A percentile compares a stretch with the other conserved stretches of the same genome.
These are phyloP conservation scores for Larimichthys polyactis DNA, from an alignment of 2,113 vertebrate genomes.

Conservation along the genomic window DNA sequence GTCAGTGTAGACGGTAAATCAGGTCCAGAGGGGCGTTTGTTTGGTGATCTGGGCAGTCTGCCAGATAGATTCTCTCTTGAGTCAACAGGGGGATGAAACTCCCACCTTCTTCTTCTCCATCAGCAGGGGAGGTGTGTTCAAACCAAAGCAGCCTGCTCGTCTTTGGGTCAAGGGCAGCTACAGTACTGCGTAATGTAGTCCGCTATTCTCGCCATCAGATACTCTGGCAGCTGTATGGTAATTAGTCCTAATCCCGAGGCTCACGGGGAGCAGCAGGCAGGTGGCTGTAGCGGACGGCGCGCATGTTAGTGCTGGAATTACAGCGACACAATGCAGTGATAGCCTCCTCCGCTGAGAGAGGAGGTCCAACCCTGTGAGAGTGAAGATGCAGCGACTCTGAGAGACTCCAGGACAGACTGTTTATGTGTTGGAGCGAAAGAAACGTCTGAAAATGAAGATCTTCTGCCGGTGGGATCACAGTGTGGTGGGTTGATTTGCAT, in stretches of 20 bases:
- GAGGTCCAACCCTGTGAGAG: background rate
- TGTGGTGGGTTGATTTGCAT: conserved; percentile 83
- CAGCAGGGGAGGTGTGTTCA: conserved; percentile 33
- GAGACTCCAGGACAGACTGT: background rate
- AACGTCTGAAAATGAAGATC: conserved; percentile 87
- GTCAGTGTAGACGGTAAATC: background rate
- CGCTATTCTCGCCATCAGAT: conserved; percentile 1
- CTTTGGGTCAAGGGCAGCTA: conserved; percentile 45
- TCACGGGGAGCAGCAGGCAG: conserved; percentile 54
- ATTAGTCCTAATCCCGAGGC: conserved; percentile 77
- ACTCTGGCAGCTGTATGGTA: conserved; percentile 88
- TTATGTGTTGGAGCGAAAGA: conserved; percentile 54
- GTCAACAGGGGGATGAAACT: conserved; percentile 39
- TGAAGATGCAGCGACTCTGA: conserved; percentile 30
- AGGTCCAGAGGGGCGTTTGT: conserved; percentile 25
- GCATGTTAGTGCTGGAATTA: conserved; percentile 63
- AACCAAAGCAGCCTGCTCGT: conserved; percentile 23
- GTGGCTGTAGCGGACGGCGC: conserved; percentile 65
- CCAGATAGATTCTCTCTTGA: conserved; percentile 46
- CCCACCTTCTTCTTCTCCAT: conserved; percentile 10
- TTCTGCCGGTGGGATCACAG: conserved; percentile 84
- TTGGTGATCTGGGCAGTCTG: conserved; percentile 53
- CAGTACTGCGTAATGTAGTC: conserved; percentile 6
- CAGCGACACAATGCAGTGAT: conserved; percentile 14
- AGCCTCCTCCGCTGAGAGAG: background rate